Evolutionary conservation across 1,140 invertebrate genomes (phyloP).

Genomic region (Pogonus chalceus): DNA sequence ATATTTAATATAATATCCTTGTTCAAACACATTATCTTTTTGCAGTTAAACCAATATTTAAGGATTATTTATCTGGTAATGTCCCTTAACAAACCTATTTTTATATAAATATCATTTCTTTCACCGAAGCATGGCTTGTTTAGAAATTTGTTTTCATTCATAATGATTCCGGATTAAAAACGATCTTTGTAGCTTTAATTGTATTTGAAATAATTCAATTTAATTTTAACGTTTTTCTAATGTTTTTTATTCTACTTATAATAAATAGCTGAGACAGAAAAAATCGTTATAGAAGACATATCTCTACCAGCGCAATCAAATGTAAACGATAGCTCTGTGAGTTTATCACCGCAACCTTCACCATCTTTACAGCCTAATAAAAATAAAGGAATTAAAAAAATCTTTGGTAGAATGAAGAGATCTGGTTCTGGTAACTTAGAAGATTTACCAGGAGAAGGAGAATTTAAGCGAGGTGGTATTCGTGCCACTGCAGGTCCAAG

Average conservation of each 20-base stretch:
- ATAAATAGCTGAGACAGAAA: constrained; percentile 56
- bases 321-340: constrained; percentile 27
- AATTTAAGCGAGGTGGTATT: constrained; percentile 60
- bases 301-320: too few species aligned
- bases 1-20: too few species aligned
- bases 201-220: constrained; percentile 2
- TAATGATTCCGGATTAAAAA: not conserved
- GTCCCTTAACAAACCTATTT: not conserved
- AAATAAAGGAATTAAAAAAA: constrained; percentile 48
- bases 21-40: too few species aligned
- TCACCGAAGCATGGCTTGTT: constrained; percentile 10
- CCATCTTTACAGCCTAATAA: constrained; percentile 47
- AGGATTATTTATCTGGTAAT: not conserved
- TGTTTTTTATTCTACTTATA: constrained; percentile 16
- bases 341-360: constrained; percentile 38
- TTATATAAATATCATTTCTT: constrained; percentile 2
- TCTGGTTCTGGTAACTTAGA: constrained; percentile 64
- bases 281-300: constrained; percentile 43
- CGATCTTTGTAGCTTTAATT: constrained; percentile 5
- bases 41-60: not conserved
- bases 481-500: constrained; percentile 67
- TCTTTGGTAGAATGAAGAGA: constrained; percentile 57
- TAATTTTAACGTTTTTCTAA: constrained; percentile 9
- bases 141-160: constrained; percentile 8
- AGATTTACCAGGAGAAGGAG: constrained; percentile 45